Conservation (phyloP, 2,888 invertebrate genomes). For the Entomobrya proxima region DNA sequence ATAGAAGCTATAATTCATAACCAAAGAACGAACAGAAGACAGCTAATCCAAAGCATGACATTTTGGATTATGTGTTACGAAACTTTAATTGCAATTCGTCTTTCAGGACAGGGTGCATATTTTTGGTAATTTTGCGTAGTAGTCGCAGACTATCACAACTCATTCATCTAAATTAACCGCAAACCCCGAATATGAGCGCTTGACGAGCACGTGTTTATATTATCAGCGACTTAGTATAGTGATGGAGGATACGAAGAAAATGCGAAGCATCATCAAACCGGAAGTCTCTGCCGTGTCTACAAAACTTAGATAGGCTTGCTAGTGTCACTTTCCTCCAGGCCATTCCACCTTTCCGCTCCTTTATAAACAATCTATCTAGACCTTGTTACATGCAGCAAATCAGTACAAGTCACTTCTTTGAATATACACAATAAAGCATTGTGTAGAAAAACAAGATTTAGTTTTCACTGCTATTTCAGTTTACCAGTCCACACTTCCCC, state of each 20-base stretch:
- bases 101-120: conserved; percentile 2
- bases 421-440: not conserved
- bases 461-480: not conserved
- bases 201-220: not conserved
- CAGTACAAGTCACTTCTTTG: not conserved
- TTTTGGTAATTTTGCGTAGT: not conserved
- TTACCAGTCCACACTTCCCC: conserved; percentile 2
- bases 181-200: conserved; percentile 7
- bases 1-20: too few species aligned
- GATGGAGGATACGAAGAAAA: conserved; percentile 3
- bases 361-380: not conserved
- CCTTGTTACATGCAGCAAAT: not conserved
- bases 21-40: not conserved
- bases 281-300: conserved; percentile 10
- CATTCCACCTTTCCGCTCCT: not conserved
- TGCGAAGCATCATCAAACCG: conserved; percentile 9
- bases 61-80: not conserved
- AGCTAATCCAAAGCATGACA: not conserved
- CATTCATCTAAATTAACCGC: conserved; percentile 31
- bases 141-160: not conserved
- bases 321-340: conserved; percentile 20
- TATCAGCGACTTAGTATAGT: not conserved
- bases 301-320: not conserved
- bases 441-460: too few species aligned
- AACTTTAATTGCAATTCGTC: not conserved